Conservation (phyloP, 2,113 vertebrate species). For the Rhadina sibilatrix region DNA sequence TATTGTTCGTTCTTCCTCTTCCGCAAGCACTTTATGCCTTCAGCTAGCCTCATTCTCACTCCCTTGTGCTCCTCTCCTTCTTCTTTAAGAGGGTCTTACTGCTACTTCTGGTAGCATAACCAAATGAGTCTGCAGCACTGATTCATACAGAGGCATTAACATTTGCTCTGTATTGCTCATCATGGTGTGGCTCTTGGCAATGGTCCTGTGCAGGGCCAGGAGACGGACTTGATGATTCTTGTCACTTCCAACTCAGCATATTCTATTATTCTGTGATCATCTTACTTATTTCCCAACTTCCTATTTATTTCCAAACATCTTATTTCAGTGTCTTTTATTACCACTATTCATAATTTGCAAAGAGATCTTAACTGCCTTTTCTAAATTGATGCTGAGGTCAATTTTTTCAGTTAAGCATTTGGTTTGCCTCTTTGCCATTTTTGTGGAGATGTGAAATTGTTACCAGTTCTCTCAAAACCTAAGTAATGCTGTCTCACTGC, state of each 20-base stretch:
- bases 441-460: background rate
- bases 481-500: background rate
- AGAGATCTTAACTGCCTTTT: background rate
- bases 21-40: background rate
- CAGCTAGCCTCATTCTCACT: background rate
- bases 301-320: background rate
- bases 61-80: background rate
- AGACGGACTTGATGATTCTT: background rate
- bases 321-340: background rate
- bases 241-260: background rate
- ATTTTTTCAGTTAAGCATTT: background rate
- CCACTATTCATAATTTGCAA: background rate
- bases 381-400: background rate
- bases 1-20: background rate
- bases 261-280: background rate
- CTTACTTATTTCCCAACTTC: background rate
- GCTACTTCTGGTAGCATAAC: background rate
- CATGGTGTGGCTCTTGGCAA: background rate
- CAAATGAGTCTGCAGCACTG: background rate
- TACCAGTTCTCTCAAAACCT: background rate
- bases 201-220: background rate
- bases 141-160: rapidly evolving
- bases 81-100: background rate
- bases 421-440: background rate
- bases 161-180: background rate